Conservation (phyloP, 2,797 vertebrate species). For the Gymnothorax javanicus region DNA sequence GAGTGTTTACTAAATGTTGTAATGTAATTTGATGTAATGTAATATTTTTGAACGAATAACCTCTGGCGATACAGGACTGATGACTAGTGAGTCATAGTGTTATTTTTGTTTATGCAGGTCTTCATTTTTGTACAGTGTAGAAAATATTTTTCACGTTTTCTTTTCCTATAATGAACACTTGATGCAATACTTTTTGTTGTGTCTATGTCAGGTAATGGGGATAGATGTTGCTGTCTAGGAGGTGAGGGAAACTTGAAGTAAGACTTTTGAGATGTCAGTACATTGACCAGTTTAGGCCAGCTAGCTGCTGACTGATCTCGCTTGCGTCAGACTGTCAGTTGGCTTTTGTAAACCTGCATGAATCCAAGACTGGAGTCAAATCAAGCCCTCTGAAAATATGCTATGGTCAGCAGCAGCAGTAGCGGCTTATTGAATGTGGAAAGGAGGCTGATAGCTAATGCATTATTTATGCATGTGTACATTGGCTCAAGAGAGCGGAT, state of each 20-base stretch:
- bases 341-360: not conserved
- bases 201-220: not conserved
- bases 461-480: conserved; percentile 21
- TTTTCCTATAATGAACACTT: not conserved
- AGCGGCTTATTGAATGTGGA: not conserved
- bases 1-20: too few species aligned
- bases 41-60: not conserved
- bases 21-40: too few species aligned
- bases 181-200: not conserved
- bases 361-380: not conserved
- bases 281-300: not conserved
- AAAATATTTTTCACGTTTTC: not conserved
- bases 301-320: not conserved
- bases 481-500: not conserved
- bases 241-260: not conserved
- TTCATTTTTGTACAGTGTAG: not conserved
- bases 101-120: not conserved
- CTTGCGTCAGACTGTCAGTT: not conserved
- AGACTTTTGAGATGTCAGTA: not conserved
- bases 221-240: not conserved
- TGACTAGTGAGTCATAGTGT: not conserved
- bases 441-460: not conserved
- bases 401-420: not conserved
- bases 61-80: not conserved
- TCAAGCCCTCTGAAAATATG: not conserved